Conservation (phyloP, 2,888 invertebrate species). For the Shargacucullia verbasci region DNA sequence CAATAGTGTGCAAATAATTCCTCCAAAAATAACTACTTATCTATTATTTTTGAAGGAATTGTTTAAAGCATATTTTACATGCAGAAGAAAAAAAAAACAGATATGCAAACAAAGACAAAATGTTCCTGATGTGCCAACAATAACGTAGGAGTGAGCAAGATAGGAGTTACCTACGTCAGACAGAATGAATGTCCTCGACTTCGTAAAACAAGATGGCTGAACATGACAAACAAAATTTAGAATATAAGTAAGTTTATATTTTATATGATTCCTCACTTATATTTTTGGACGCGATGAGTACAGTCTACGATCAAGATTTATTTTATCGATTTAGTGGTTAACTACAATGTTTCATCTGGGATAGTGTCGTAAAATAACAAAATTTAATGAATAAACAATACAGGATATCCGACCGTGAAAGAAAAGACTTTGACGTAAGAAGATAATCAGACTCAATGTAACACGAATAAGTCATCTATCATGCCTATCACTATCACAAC, state of each 20-base stretch:
- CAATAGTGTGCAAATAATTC: background rate
- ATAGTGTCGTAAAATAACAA: no score
- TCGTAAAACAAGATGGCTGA: conserved; percentile 39
- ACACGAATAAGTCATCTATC: conserved; percentile 31
- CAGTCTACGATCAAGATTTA: no score
- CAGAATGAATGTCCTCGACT: conserved; percentile 9
- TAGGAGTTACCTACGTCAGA: conserved; percentile 30
- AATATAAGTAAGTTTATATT: no score
- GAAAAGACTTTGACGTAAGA: background rate
- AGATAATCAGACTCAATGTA: conserved; percentile 27
- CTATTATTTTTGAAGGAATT: no score
- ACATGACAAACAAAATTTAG: conserved; percentile 7
- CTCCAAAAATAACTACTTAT: no score
- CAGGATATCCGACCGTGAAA: no score
- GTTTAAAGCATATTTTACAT: no score
- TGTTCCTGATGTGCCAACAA: conserved; percentile 7
- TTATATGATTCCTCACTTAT: no score
- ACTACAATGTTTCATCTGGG: no score
- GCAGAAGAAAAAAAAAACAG: conserved; percentile 1
- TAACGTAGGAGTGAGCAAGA: conserved; percentile 29
- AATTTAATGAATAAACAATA: no score
- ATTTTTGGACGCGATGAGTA: no score
- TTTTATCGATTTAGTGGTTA: no score
- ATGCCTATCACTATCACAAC: conserved; percentile 40
- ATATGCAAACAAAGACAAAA: conserved; percentile 11